Evolutionary conservation across 2,113 vertebrate species (phyloP).

Genomic region (Acrocephalus kingi): DNA sequence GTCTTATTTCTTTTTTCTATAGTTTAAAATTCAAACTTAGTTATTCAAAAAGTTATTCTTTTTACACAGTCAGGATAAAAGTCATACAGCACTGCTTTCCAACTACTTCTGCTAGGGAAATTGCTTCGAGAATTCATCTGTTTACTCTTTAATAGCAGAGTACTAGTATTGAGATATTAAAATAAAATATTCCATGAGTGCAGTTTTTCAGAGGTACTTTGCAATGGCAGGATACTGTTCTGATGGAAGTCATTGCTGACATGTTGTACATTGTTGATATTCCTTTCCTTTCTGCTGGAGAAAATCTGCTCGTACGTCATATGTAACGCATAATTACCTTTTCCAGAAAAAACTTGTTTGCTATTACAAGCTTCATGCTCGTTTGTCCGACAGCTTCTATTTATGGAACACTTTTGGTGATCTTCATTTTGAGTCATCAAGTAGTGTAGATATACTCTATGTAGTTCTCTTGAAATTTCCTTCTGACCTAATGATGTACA

Average conservation of each 20-base stretch:
- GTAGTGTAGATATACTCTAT: background rate
- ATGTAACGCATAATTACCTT: background rate
- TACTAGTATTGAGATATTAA: background rate
- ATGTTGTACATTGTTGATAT: background rate
- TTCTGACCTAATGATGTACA: background rate
- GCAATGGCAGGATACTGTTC: background rate
- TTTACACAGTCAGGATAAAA: background rate
- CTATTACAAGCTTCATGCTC: background rate
- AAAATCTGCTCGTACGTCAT: accelerated
- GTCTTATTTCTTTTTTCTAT: background rate
- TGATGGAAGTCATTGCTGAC: background rate
- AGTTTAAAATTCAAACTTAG: background rate
- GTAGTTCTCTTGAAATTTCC: background rate
- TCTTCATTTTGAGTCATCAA: background rate
- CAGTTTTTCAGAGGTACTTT: background rate
- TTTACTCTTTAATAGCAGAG: background rate
- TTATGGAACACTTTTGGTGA: background rate
- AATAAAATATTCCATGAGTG: background rate
- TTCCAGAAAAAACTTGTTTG: background rate
- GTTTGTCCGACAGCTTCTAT: background rate
- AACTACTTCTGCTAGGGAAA: background rate
- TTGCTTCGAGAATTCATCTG: background rate
- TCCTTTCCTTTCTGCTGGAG: background rate
- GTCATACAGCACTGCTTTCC: background rate
- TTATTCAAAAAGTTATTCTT: background rate